Conservation (phyloP, 2,888 invertebrate species). For the Dorcus parallelipipedus region DNA sequence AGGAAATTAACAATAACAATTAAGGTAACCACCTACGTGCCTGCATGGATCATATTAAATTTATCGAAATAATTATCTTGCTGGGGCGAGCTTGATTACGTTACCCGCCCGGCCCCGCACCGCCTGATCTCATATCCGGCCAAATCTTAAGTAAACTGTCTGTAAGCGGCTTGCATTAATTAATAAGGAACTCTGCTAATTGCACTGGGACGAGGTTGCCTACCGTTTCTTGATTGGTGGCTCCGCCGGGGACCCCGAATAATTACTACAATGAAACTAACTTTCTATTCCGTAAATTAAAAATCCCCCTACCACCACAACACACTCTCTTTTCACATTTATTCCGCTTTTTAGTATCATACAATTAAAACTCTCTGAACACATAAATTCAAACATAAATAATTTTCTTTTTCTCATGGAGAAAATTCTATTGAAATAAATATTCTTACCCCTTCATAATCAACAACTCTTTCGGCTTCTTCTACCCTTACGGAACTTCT, state of each 20-base stretch:
- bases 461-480: too few relatives aligned
- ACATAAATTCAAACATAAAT: too few relatives aligned
- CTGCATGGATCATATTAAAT: conserved; percentile 47
- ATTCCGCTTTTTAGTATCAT: too few relatives aligned
- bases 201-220: conserved; percentile 45
- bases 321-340: neutral
- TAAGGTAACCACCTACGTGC: conserved; percentile 44
- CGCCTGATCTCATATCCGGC: conserved; percentile 41
- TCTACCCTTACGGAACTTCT: too few relatives aligned
- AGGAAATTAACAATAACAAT: conserved; percentile 49
- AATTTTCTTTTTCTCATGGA: too few relatives aligned
- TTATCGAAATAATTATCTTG: conserved; percentile 49
- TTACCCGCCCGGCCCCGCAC: conserved; percentile 23
- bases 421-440: too few relatives aligned
- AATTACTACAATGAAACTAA: conserved; percentile 39
- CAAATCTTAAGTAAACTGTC: conserved; percentile 48
- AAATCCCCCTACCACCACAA: conserved; percentile 8
- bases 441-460: too few relatives aligned
- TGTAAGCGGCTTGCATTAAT: conserved; percentile 50
- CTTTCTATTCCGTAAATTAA: conserved; percentile 25
- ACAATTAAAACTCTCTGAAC: too few relatives aligned
- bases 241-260: conserved; percentile 34
- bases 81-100: conserved; percentile 41
- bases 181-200: conserved; percentile 51
- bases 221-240: conserved; percentile 37